Conservation (phyloP, 2,797 vertebrate species). For the Lepilemur septentrionalis region DNA sequence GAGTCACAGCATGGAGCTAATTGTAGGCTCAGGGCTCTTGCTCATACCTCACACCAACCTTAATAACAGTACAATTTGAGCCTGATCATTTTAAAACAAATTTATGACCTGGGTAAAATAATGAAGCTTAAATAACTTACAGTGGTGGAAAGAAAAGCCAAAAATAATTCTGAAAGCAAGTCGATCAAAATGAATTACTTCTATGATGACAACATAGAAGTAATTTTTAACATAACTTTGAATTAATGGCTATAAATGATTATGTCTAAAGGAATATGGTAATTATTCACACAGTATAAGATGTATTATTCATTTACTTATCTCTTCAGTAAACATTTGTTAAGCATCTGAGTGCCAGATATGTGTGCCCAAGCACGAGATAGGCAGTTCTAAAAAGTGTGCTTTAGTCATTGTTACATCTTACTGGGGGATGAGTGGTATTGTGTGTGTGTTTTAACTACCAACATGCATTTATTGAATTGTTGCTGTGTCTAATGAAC, state of each 20-base stretch:
- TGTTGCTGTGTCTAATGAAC: neutral
- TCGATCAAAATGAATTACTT: constrained; percentile 24
- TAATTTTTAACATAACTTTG: no score
- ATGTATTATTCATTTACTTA: neutral
- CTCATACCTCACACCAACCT: neutral
- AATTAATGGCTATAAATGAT: constrained; percentile 42
- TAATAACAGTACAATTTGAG: neutral
- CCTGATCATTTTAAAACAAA: constrained; percentile 6
- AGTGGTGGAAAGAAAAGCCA: constrained; percentile 7
- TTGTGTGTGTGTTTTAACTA: neutral
- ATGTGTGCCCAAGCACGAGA: neutral
- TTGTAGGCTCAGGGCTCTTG: neutral
- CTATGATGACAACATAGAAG: neutral
- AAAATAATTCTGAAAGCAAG: constrained; percentile 41
- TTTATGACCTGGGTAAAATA: constrained; percentile 23
- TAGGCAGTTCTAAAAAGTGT: neutral
- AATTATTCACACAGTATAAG: constrained; percentile 18
- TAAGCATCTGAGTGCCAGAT: neutral
- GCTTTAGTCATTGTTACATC: neutral
- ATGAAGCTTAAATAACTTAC: constrained; percentile 29
- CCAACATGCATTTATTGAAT: neutral
- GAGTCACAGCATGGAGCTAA: neutral
- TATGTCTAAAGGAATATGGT: constrained; percentile 16
- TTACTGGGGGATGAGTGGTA: neutral
- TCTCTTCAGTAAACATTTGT: neutral